Evolutionary conservation across 2,888 invertebrate species (phyloP).

Genomic region (Mythimna albipuncta): DNA sequence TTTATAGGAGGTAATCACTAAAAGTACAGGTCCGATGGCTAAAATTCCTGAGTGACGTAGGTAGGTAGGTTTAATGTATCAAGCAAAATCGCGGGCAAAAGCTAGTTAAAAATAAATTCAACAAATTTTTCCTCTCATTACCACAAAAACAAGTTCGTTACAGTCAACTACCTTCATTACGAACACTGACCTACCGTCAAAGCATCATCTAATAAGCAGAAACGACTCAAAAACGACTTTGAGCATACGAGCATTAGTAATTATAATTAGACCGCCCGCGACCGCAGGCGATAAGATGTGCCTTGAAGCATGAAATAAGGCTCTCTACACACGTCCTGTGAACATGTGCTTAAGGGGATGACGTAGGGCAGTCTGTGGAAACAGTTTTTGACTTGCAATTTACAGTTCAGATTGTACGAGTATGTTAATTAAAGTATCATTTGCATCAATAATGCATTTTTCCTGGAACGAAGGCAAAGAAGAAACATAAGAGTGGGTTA

Average conservation of each 20-base stretch:
- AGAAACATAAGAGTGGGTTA: too few species aligned
- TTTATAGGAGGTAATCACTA: too few species aligned
- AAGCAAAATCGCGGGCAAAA: background rate
- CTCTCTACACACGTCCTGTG: conserved; percentile 77
- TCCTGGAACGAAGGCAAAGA: too few species aligned
- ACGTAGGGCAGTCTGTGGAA: background rate
- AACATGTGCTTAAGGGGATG: conserved; percentile 64
- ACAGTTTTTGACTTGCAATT: background rate
- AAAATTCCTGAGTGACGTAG: too few species aligned
- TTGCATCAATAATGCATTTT: too few species aligned
- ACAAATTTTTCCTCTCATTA: background rate
- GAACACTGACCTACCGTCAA: conserved; percentile 60
- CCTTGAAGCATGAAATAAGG: conserved; percentile 89
- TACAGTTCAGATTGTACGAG: too few species aligned
- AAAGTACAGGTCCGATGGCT: too few species aligned
- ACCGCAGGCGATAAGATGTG: conserved; percentile 89
- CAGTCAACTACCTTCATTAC: conserved; percentile 43
- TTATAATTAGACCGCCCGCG: conserved; percentile 85
- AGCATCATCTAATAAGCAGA: conserved; percentile 64
- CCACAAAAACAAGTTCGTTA: background rate
- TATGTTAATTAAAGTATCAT: background rate
- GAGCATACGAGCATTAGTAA: conserved; percentile 87
- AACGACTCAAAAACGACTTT: conserved; percentile 80
- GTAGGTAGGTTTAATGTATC: too few species aligned
- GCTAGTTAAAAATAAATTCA: background rate